Evolutionary conservation across 2,113 vertebrate genomes (phyloP).

Genomic region (Ornithorhynchus anatinus): DNA sequence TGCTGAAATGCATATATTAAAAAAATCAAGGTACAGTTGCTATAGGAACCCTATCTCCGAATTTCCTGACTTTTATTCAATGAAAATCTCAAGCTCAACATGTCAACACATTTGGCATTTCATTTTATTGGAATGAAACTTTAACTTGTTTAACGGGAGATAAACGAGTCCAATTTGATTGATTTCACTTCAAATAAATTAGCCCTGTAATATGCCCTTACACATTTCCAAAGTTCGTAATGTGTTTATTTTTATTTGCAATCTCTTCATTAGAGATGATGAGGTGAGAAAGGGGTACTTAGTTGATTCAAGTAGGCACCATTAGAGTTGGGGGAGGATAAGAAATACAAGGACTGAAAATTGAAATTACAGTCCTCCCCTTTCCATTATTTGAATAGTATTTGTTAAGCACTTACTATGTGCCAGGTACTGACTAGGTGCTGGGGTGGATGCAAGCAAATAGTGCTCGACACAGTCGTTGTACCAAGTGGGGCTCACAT

Average conservation of each 20-base stretch:
- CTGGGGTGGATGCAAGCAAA: background rate
- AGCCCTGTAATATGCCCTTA: too few relatives aligned
- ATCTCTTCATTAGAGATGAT: too few relatives aligned
- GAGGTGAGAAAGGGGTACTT: too few relatives aligned
- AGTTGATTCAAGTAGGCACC: too few relatives aligned
- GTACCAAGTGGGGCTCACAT: background rate
- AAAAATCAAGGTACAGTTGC: too few relatives aligned
- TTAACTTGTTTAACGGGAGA: background rate
- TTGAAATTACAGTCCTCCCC: background rate
- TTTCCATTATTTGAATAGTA: background rate
- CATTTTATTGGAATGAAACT: background rate
- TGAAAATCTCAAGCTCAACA: constrained; percentile 22
- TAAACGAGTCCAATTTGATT: background rate
- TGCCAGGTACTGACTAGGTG: accelerated
- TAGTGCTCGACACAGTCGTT: too few relatives aligned
- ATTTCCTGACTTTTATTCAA: constrained; percentile 25
- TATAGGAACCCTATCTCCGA: too few relatives aligned
- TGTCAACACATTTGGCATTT: background rate
- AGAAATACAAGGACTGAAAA: too few relatives aligned
- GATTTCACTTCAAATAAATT: background rate
- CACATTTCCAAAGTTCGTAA: too few relatives aligned
- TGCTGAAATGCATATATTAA: too few relatives aligned
- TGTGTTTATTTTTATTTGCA: too few relatives aligned
- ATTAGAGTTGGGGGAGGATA: too few relatives aligned
- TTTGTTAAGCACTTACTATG: accelerated